Evolutionary conservation across 2,113 vertebrate species (phyloP), one percentile per base, ranked within the genome.

Genomic region (Orycteropus afer): DNA sequence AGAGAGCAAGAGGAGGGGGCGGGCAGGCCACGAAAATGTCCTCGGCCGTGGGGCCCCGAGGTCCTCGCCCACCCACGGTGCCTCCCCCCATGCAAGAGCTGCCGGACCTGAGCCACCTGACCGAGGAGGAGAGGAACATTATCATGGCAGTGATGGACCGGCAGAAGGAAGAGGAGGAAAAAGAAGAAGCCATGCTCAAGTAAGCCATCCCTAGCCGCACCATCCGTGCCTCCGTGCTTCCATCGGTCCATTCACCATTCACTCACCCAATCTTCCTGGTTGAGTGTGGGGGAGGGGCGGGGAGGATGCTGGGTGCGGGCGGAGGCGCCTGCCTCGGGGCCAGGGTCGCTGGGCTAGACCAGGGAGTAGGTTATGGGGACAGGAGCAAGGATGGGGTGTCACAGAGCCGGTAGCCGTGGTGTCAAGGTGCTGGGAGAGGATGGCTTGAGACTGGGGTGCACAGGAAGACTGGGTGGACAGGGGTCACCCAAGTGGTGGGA

Each of bases 121-220:
- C 99, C 89, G 99, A 99, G 98, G 99, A 99, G 97, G 99, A 99
- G 98, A 98, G 99, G 98, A 99, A 98, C 98, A 99, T 99, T 95
- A 99, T 99, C 97, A 99, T 99, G 99, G 99, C 98, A 97, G 99
- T 99, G 99, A 99, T 99, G 99, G 99, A 99, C 99, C 99, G 99
- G 97, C 99, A 99, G 98, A 99, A 99, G 97, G 99, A 99, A 96
- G 99, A 99, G 96, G 99, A 99, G 95, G 99, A 99, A 91, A 99
- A 99, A 97, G 99, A 99, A 98, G 98, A 99, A 98, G 99, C 99
- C 99, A 99, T 99, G 99, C 98, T 99, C 97, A 99, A 99, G 99
- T 99, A 99, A 99, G 99, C 92, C 89, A 91, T 92, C 93, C 95
- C 93, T 67, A 42, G 77, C 74, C 97, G 88, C 95, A 71, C 95